Conservation (phyloP, 2,797 vertebrate genomes). For the Perodicticus potto region DNA sequence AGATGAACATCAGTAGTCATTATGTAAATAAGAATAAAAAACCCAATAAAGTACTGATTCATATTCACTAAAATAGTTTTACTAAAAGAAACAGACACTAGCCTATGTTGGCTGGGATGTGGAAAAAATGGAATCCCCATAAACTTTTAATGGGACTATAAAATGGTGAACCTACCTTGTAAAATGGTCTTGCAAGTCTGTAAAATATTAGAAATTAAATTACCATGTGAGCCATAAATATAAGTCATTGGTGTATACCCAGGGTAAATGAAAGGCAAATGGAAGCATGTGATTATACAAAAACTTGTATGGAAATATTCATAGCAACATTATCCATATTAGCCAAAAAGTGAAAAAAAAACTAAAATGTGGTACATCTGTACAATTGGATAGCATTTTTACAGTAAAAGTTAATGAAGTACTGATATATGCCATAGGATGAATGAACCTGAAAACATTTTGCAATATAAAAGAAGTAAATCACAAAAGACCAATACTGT, state of each 20-base stretch:
- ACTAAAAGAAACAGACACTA: neutral
- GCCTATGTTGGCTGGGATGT: neutral
- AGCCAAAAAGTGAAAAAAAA: neutral
- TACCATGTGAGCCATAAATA: neutral
- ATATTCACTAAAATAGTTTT: neutral
- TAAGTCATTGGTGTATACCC: neutral
- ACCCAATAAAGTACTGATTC: neutral
- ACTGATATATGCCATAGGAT: neutral
- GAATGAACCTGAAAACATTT: constrained; percentile 1
- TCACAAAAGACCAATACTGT: neutral
- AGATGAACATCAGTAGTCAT: neutral
- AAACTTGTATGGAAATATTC: neutral
- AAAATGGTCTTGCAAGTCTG: neutral
- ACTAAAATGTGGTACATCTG: neutral
- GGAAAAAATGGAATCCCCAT: neutral
- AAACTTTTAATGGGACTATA: neutral
- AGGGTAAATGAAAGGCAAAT: neutral
- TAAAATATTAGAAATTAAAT: neutral
- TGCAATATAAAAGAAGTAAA: neutral
- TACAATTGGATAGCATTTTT: neutral
- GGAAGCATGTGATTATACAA: neutral
- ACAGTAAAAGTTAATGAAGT: neutral
- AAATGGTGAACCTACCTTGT: neutral
- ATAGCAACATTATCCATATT: neutral
- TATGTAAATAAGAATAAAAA: constrained; percentile 39